Conservation (phyloP, 2,113 vertebrate genomes). For the rat (Rattus norvegicus) region DNA sequence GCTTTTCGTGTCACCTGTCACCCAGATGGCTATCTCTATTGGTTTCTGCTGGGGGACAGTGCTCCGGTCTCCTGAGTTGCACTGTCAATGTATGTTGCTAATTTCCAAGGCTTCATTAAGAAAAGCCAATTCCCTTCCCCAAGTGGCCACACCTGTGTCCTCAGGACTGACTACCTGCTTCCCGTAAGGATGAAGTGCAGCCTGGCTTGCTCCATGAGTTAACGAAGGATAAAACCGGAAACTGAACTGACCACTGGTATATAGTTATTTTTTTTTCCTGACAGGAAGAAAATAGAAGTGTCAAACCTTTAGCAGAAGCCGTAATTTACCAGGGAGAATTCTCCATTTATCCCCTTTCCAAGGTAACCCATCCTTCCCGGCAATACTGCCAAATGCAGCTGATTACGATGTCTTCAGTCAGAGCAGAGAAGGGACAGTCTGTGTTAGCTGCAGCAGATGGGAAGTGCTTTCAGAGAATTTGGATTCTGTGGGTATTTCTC, state of each 20-base stretch:
- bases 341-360: slow-evolving; percentile 56
- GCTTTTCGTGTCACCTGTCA: slow-evolving; percentile 51
- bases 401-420: not conserved
- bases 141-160: not conserved
- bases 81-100: not conserved
- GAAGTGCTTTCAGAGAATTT: not conserved
- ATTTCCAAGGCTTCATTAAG: slow-evolving; percentile 58
- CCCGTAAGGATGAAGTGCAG: not conserved
- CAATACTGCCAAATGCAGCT: not conserved
- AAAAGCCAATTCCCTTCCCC: not conserved
- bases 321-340: slow-evolving; percentile 76
- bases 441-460: not conserved
- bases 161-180: not conserved
- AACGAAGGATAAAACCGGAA: slow-evolving; percentile 64
- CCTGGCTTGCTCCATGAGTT: slow-evolving; percentile 31
- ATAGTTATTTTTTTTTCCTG: slow-evolving; percentile 60
- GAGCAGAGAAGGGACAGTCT: not conserved
- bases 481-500: slow-evolving; percentile 47
- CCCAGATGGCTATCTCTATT: slow-evolving; percentile 57
- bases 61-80: not conserved
- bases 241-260: slow-evolving; percentile 61
- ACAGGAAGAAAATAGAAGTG: slow-evolving; percentile 80
- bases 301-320: slow-evolving; percentile 59
- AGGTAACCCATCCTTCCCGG: slow-evolving; percentile 55
- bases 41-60: not conserved